phyloP scores from a whole-genome alignment of 2,113 vertebrate genomes.

The Leptodactylus fuscus region DNA sequence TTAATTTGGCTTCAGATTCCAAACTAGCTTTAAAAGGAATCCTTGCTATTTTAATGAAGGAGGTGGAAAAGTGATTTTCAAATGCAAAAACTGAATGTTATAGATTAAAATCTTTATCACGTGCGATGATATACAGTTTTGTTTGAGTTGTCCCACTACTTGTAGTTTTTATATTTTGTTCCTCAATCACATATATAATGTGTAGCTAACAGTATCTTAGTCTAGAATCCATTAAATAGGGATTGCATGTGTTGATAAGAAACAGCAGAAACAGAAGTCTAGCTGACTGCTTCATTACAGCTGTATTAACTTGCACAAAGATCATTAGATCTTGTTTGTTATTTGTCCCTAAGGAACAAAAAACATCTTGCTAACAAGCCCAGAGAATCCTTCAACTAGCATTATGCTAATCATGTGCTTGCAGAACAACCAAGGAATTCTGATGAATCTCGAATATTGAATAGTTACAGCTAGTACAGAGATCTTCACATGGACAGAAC shows the following conservation, averaged over 20 bases:
- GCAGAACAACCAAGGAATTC: constrained; percentile 20
- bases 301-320: constrained; percentile 26
- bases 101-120: too few species aligned
- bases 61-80: too few species aligned
- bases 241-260: constrained; percentile 30
- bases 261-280: constrained; percentile 33
- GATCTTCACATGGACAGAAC: background rate
- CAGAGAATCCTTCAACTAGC: constrained; percentile 18
- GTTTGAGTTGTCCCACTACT: background rate
- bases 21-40: too few species aligned
- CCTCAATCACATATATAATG: constrained; percentile 9
- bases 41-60: too few species aligned
- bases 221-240: background rate
- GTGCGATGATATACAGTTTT: background rate
- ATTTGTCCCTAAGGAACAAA: constrained; percentile 40
- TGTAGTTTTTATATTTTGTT: too few species aligned
- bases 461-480: constrained; percentile 5
- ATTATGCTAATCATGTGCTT: constrained; percentile 42
- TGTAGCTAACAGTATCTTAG: background rate
- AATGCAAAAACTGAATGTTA: too few species aligned
- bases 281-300: constrained; percentile 37
- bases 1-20: background rate
- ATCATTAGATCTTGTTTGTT: constrained; percentile 52
- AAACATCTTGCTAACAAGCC: constrained; percentile 50
- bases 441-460: constrained; percentile 14